Conservation (phyloP, 2,888 invertebrate species). For the Drosophila villosipedis region DNA sequence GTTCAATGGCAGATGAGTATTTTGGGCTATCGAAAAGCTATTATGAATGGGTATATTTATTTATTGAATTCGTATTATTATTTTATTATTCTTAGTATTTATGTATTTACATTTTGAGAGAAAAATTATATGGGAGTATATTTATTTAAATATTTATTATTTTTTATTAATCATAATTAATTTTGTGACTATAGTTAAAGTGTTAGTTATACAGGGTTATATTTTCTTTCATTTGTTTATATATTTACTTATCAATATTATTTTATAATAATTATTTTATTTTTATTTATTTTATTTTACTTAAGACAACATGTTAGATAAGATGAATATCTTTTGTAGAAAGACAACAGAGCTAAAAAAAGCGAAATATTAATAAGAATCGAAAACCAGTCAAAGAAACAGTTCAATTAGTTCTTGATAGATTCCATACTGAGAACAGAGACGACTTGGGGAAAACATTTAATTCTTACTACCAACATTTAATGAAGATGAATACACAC, state of each 20-base stretch:
- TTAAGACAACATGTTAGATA: neutral
- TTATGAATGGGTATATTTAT: neutral
- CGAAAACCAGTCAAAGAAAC: neutral
- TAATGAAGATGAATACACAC: neutral
- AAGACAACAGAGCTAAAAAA: too few species aligned
- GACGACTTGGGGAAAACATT: neutral
- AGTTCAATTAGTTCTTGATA: neutral
- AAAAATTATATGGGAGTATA: neutral
- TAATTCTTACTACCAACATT: neutral
- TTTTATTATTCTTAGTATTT: neutral
- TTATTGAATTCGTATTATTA: neutral
- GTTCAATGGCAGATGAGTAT: conserved; percentile 12
- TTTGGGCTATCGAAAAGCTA: neutral
- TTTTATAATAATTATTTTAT: neutral
- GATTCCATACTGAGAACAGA: neutral
- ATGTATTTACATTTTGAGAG: neutral
- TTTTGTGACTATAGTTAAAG: neutral
- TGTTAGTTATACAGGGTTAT: too few species aligned
- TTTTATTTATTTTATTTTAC: neutral
- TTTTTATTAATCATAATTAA: neutral
- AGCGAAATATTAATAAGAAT: neutral
- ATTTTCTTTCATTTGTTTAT: neutral
- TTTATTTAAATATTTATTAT: neutral
- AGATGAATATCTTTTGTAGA: neutral
- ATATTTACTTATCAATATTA: neutral